A percentile compares a stretch with the other conserved stretches of the same genome.
These are phyloP conservation scores for Pecten maximus DNA, from an alignment of 2,888 invertebrate genomes.

Conservation along the genomic window DNA sequence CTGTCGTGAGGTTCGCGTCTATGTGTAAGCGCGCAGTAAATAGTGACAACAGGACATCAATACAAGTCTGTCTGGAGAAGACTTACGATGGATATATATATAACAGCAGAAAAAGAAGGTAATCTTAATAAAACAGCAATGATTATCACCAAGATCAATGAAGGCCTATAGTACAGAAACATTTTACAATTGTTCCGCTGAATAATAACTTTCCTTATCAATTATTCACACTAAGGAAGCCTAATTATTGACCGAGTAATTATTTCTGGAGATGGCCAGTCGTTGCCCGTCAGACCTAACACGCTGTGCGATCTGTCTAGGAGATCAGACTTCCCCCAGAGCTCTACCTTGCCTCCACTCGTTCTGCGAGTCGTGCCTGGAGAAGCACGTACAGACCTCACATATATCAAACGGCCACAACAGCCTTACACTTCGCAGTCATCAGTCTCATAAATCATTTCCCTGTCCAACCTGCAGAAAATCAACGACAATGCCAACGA, in stretches of 20 bases:
- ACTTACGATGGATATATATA: background rate
- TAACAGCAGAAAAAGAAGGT: background rate
- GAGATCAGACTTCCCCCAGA: conserved; percentile 55
- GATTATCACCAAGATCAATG: background rate
- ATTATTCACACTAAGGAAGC: conserved; percentile 6
- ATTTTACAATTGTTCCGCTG: background rate
- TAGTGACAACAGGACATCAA: background rate
- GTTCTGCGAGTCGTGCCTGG: conserved; percentile 61
- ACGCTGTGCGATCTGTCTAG: conserved; percentile 64
- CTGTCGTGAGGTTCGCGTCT: background rate
- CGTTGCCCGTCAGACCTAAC: conserved; percentile 49
- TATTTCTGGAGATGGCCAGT: conserved; percentile 17
- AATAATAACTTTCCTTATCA: background rate
- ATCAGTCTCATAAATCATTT: conserved; percentile 44
- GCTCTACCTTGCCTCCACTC: conserved; percentile 63
- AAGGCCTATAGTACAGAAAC: background rate
- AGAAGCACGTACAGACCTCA: conserved; percentile 56
- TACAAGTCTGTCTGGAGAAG: background rate
- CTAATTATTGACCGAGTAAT: background rate
- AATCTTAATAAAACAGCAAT: background rate
- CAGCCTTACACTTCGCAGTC: background rate
- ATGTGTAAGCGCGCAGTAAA: background rate
- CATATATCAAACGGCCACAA: background rate
- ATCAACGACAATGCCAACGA: conserved; percentile 49
- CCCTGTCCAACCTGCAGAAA: conserved; percentile 63